Conservation (phyloP, 1,140 invertebrate genomes). For the Heliconius eleuchia region DNA sequence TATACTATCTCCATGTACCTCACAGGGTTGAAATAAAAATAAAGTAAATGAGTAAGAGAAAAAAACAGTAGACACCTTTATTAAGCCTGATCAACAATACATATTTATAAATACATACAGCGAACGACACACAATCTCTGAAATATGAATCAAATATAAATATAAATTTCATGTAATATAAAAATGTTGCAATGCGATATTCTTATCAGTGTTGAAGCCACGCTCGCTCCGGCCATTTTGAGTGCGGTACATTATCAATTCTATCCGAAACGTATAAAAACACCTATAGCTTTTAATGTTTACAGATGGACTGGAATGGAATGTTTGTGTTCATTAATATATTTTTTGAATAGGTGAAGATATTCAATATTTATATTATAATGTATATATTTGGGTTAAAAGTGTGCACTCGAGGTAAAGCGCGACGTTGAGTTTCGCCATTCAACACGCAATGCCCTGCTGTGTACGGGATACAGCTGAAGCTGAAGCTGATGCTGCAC, state of each 20-base stretch:
- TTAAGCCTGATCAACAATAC: no score
- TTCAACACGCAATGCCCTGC: no score
- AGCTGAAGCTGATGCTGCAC: no score
- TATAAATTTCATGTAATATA: background rate
- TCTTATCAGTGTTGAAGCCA: constrained; percentile 22
- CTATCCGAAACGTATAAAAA: constrained; percentile 16
- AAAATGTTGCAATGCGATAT: constrained; percentile 8
- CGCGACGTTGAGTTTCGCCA: no score
- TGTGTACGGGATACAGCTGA: no score
- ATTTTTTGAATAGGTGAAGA: background rate
- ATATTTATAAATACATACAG: background rate
- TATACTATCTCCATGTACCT: no score
- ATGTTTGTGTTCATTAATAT: background rate
- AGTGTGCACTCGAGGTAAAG: no score
- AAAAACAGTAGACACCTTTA: no score
- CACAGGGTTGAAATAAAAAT: no score
- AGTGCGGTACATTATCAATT: constrained; percentile 18
- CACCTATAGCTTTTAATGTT: background rate
- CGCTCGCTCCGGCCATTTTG: constrained; percentile 8
- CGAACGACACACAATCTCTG: background rate
- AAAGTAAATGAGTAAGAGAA: no score
- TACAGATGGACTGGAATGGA: background rate
- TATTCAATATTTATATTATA: no score
- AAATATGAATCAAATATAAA: background rate
- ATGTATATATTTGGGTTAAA: no score